phyloP scores from a whole-genome alignment of 2,888 invertebrate species.

The Xylocampa areola region DNA sequence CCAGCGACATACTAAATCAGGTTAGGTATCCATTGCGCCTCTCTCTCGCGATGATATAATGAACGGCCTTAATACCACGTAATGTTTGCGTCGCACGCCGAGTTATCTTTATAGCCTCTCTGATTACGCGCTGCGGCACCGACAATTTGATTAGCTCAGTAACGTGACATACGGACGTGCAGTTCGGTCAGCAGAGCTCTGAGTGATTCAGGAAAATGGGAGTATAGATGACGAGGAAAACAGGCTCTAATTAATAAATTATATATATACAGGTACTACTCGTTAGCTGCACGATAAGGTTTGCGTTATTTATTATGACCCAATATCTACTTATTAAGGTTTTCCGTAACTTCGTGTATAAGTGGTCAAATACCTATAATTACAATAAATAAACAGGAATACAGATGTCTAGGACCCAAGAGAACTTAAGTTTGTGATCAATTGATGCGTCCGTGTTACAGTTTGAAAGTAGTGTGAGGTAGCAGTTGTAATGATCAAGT shows the following conservation, averaged over 20 bases:
- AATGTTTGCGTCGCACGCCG: constrained; percentile 62
- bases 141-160: constrained; percentile 71
- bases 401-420: no score
- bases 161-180: constrained; percentile 42
- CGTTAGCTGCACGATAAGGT: constrained; percentile 2
- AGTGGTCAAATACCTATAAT: no score
- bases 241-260: constrained; percentile 1
- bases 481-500: no score
- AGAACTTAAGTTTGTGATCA: no score
- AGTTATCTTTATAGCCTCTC: constrained; percentile 69
- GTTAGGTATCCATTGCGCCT: constrained; percentile 46
- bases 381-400: no score
- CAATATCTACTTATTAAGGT: no score
- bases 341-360: no score
- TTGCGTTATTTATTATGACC: no score
- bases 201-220: constrained; percentile 37
- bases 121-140: constrained; percentile 65
- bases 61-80: constrained; percentile 55
- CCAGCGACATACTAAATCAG: constrained; percentile 11
- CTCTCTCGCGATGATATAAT: constrained; percentile 46
- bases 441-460: no score
- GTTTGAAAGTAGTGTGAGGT: no score
- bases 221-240: constrained; percentile 3
- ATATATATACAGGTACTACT: neutral
- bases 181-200: constrained; percentile 15